Base-by-base conservation (phyloP, 2,797 vertebrate genomes). In the Siniperca undulata region DNA sequence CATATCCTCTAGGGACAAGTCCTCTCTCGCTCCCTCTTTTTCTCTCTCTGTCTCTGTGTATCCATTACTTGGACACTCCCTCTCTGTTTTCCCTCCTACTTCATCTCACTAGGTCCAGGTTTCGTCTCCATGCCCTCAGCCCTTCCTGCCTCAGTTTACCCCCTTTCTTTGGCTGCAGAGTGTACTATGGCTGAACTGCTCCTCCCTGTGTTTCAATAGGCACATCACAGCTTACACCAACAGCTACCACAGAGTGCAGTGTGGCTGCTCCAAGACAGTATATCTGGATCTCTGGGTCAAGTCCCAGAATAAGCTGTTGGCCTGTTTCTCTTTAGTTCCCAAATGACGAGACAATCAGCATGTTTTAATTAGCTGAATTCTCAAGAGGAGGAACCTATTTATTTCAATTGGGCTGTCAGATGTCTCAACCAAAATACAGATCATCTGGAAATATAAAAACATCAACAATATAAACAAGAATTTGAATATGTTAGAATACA, bases 1-100 rank as follows among this genome's bases (percentile, higher is more conserved):
- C 91, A 93, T 87, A 91, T 91, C 92, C 92, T 92, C 84, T 66
- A 75, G 93, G 93, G 93, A 93, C 84, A 82, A 75, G 80, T 82
- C 86, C 85, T 81, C 81, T 60, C 74, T 59, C 68, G 36, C 77
- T 42, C 70, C 60, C 80, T 67, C 65, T 71, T 24, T 60, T 52
- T 70, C 70, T 72, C 80, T 74, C 91, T 86, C 64, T 66, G 72
- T 56, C 75, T 74, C 67, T 83, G 46, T 89, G 77, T 88, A 89
- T 92, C 88, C 75, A 88, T 90, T 90, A 90, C 88, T 82, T 88
- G 79, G 88, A 89, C 89, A 85, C 88, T 91, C 92, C 81, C 89
- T 87, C 77, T 61, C 56, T 55, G 74, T 86, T 82, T 81, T 76
- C 74, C 72, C 78, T 90, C 81, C 84, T 67, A 55, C 70, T 42